phyloP scores from a whole-genome alignment of 1,140 invertebrate species.

The Trichogramma pretiosum region DNA sequence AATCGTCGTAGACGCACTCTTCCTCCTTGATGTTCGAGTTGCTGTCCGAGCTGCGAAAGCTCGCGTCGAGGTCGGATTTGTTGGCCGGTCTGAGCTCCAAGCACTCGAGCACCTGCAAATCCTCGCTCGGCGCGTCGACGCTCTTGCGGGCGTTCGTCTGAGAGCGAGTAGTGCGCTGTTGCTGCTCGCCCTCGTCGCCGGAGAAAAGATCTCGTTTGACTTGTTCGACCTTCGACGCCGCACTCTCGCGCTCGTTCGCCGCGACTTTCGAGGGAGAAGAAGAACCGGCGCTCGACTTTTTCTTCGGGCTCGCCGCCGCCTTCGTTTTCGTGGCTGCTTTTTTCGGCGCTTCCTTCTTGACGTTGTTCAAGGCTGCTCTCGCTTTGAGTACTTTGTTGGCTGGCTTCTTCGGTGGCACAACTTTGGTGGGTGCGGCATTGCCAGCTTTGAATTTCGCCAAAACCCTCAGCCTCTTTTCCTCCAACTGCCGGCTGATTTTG shows the following conservation, averaged over 20 bases:
- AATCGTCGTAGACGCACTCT: slow-evolving; percentile 33
- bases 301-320: slow-evolving; percentile 1
- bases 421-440: slow-evolving; percentile 2
- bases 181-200: slow-evolving; percentile 33
- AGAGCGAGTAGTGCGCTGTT: slow-evolving; percentile 28
- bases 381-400: background rate
- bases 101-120: slow-evolving; percentile 34
- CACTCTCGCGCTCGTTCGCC: slow-evolving; percentile 17
- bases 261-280: background rate
- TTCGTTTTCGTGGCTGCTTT: background rate
- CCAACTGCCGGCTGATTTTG: no score
- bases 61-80: slow-evolving; percentile 24
- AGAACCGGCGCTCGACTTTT: background rate
- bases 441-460: slow-evolving; percentile 28
- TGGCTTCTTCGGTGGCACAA: background rate
- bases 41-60: background rate
- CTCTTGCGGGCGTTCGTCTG: background rate
- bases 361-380: background rate
- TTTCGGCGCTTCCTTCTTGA: background rate
- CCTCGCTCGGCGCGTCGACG: background rate
- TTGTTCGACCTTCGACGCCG: slow-evolving; percentile 34
- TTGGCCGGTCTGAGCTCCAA: slow-evolving; percentile 35
- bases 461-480: slow-evolving; percentile 29
- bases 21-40: slow-evolving; percentile 1
- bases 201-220: slow-evolving; percentile 38